These are phyloP conservation scores for Mungos mungo DNA, from an alignment of 2,113 vertebrate species.

Conservation along the genomic window DNA sequence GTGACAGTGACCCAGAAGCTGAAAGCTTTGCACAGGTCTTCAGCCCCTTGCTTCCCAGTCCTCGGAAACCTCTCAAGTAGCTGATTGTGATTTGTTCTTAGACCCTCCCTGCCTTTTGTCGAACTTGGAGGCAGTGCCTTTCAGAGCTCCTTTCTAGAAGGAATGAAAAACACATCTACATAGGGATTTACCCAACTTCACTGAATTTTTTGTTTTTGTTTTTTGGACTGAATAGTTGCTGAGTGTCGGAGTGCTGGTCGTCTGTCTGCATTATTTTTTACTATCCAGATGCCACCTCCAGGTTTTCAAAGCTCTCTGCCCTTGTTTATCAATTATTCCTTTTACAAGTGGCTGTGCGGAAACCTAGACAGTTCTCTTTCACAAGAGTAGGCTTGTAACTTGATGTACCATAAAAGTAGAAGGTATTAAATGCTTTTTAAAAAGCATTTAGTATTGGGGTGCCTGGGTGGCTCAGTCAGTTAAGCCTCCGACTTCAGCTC, in stretches of 20 bases:
- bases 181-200: not conserved
- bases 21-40: not conserved
- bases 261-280: constrained; percentile 38
- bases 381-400: constrained; percentile 26
- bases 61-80: not conserved
- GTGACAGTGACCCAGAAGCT: not conserved
- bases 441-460: constrained; percentile 47
- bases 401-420: constrained; percentile 52
- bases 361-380: constrained; percentile 53
- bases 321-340: constrained; percentile 57
- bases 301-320: constrained; percentile 52
- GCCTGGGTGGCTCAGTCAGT: too few relatives aligned
- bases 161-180: not conserved
- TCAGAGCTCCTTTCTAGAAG: not conserved
- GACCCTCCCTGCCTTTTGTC: not conserved
- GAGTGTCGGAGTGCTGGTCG: not conserved
- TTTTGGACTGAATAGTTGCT: not conserved
- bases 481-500: too few relatives aligned
- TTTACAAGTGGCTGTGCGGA: constrained; percentile 33
- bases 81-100: not conserved
- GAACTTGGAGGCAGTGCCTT: not conserved
- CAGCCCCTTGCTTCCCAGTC: fast-evolving
- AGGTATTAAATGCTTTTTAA: constrained; percentile 64
- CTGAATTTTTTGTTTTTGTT: not conserved
- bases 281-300: not conserved